Conservation (phyloP, 23 tunicate genomes). For the Styela clava region DNA sequence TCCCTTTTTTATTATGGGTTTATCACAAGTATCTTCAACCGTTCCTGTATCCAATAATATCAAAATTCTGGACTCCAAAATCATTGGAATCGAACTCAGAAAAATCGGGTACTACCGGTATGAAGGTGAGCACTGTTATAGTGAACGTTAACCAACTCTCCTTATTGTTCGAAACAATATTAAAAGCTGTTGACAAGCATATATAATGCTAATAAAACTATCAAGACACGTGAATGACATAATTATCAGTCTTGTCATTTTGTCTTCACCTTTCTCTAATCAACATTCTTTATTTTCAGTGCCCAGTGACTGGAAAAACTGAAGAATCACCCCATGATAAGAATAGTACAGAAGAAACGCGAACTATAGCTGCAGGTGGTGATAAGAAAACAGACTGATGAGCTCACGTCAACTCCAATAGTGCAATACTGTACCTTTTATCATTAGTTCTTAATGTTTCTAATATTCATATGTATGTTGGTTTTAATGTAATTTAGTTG, state of each 20-base stretch:
- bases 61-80: slow-evolving; percentile 62
- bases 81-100: slow-evolving; percentile 14
- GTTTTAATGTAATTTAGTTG: neutral
- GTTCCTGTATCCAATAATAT: slow-evolving; percentile 69
- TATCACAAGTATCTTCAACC: slow-evolving; percentile 93
- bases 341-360: neutral
- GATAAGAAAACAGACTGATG: slow-evolving; percentile 4
- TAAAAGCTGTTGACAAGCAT: neutral
- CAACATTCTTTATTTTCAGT: slow-evolving; percentile 11
- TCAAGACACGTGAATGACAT: neutral
- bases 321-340: neutral
- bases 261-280: too few relatives aligned
- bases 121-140: neutral
- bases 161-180: neutral
- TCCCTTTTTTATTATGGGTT: slow-evolving; percentile 90
- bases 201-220: neutral
- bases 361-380: neutral
- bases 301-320: slow-evolving; percentile 1
- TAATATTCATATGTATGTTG: neutral
- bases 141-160: neutral
- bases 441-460: neutral
- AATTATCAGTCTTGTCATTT: neutral
- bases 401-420: neutral
- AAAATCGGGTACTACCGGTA: neutral
- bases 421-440: neutral